Base-by-base conservation (phyloP, 2,888 invertebrate species). In the Chaetoderma sp. region DNA sequence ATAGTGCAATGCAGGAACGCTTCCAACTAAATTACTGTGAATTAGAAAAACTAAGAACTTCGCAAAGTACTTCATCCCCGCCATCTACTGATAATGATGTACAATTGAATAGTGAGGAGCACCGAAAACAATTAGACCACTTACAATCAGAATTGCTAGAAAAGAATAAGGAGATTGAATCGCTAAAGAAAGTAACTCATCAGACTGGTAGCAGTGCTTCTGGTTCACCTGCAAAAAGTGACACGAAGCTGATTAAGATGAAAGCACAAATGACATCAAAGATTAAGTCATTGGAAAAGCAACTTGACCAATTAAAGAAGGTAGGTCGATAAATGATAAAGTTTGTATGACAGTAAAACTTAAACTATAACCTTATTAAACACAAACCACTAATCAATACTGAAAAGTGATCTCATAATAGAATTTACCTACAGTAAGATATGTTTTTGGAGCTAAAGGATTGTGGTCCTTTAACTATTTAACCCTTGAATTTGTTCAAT, bases 241-340 rank as follows among this genome's bases (percentile, higher is more conserved):
- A 83, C 44, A 70, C 78, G 1, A 83, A 82, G 64, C 72, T 80
- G 67, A 67, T 81, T n/a, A 84, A 84, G 65, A 74, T 82, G 72
- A 85, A 85, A 63, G 82, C 83, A 1, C 81, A 83, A 66, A 72
- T 81, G 52, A 81, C 81, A 10, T 76, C 81, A n/a, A 83, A 82
- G 69, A 77, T 83, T 33, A 84, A 83, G 68, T 67, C 76, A 18
- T 76, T 86, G 49, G 82, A 86, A 63, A 81, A 83, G 62, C 82
- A 86, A 67, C 49, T 90, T 68, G 88, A 87, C 66, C 87, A 89
- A 77, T 88, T 91, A 32, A 87, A 80, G 68, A 76, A 86, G 79
- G 86, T 87, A 57, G 13, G 49, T n/a, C n/a, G n/a, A n/a, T n/a
- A n/a, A n/a, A n/a, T 23, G 59, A 42, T 32, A 39, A 39, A n/a